Percentiles rank a stretch among this genome's conserved stretches.
phyloP scores from a whole-genome alignment of 2,113 vertebrate genomes.

The Onychorhynchus coronatus region DNA sequence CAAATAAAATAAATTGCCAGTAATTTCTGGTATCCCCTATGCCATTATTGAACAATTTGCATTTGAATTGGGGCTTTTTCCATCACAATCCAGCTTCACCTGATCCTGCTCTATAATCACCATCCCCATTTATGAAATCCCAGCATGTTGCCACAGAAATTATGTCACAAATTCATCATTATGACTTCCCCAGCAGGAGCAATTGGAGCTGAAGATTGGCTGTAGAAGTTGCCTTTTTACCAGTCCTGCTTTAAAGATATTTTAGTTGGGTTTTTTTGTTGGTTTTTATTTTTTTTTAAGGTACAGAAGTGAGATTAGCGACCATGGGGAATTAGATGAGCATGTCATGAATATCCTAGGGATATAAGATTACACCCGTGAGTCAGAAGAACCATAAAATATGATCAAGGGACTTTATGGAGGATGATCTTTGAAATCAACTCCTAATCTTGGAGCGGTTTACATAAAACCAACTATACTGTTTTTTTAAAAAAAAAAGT shows the following conservation, averaged over 20 bases:
- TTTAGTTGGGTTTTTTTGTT: too few relatives aligned
- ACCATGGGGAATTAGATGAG: neutral
- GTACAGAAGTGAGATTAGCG: constrained; percentile 41
- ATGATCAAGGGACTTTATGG: constrained; percentile 48
- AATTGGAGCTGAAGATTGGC: constrained; percentile 42
- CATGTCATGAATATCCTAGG: constrained; percentile 28
- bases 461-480: constrained; percentile 12
- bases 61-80: constrained; percentile 65
- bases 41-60: constrained; percentile 69
- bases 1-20: constrained; percentile 72
- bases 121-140: constrained; percentile 67
- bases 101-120: constrained; percentile 69
- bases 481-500: neutral
- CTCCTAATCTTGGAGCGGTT: neutral
- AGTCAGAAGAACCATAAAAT: constrained; percentile 34
- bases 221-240: constrained; percentile 42
- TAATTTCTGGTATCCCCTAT: constrained; percentile 69
- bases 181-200: constrained; percentile 65
- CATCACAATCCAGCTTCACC: constrained; percentile 68
- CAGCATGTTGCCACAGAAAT: constrained; percentile 63
- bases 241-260: constrained; percentile 44
- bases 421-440: constrained; percentile 58
- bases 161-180: constrained; percentile 68
- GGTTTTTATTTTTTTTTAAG: neutral
- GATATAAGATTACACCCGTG: constrained; percentile 36